Evolutionary conservation across 2,113 vertebrate species (phyloP), one percentile per base, ranked within the genome.

Genomic region (Talpa occidentalis): DNA sequence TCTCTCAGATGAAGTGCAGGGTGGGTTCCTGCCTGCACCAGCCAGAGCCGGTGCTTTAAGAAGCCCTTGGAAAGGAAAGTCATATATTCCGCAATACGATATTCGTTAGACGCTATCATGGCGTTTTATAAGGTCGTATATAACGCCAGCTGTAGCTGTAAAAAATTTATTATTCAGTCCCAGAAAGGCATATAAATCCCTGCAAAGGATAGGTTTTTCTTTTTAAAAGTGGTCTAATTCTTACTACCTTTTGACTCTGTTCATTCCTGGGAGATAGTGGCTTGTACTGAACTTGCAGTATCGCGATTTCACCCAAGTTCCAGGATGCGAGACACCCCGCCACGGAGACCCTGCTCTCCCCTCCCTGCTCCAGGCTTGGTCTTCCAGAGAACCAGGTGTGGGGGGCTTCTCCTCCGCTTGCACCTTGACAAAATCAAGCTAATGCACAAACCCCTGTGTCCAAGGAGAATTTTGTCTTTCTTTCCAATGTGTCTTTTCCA

Each of bases 171-270:
- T 92, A 97, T 88, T 97, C 94, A 95, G 59, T 21, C 66, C 44
- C 92, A 96, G 78, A 44, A 60, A 97, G 90, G 92, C 95, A 94
- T 47, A 96, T 82, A 97, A 98, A 97, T 95, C 67, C 87, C 91
- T 92, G 66, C 85, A 94, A 95, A 81, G 90, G 49, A 59, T 70
- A 93, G 72, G 76, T 35, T 72, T 81, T 83, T 42, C 35, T 80
- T 94, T 94, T 94, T 91, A 96, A 84, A 96, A 56, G 84, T 37
- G 59, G 81, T 94, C 97, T 96, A 96, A 93, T 96, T 97, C 93
- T 96, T 81, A 88, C 93, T 95, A 92, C 74, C 83, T 77, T 66
- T 44, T 94, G 95, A 92, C 96, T 94, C 35, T 6, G 73, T 74
- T 67, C 44, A 9, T 26, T 76, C 92, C 95, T 67, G 93, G 89